A percentile compares a stretch with the other conserved stretches of the same genome.
Conservation (phyloP, 2,888 invertebrate genomes). For the Drosophila leonis region DNA sequence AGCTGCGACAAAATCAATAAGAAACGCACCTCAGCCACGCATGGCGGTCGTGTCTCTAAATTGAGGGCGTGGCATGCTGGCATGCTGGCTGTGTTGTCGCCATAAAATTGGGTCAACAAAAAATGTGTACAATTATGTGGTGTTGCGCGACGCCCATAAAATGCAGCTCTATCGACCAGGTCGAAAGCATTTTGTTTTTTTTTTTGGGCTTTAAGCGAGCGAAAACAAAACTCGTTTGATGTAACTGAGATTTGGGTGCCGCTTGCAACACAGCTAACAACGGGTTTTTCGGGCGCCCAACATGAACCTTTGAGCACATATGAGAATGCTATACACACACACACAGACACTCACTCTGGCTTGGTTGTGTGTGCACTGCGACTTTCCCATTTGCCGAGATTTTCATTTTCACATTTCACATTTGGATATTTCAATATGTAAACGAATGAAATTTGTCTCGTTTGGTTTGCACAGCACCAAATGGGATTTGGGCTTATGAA, state of each 20-base stretch:
- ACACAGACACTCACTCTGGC: conserved; percentile 3
- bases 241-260: conserved; percentile 56
- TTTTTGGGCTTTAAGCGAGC: conserved; percentile 32
- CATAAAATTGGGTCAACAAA: conserved; percentile 73
- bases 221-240: conserved; percentile 68
- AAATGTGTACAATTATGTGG: conserved; percentile 70
- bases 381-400: conserved; percentile 78
- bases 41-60: conserved; percentile 30
- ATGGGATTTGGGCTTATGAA: conserved; percentile 76
- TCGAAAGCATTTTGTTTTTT: conserved; percentile 38
- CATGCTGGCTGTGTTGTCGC: conserved; percentile 44
- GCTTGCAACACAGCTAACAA: conserved; percentile 50
- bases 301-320: conserved; percentile 68
- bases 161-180: conserved; percentile 50
- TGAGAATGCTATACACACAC: conserved; percentile 48
- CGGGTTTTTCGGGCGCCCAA: conserved; percentile 64
- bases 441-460: conserved; percentile 70
- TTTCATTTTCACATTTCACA: conserved; percentile 73
- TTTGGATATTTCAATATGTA: conserved; percentile 72
- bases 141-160: conserved; percentile 40
- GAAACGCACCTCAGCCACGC: conserved; percentile 45
- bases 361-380: conserved; percentile 42
- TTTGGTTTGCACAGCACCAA: conserved; percentile 49
- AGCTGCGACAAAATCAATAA: conserved; percentile 51
- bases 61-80: conserved; percentile 35